Evolutionary conservation across 2,797 vertebrate genomes (phyloP).

Genomic region (Neopelma chrysocephalum): DNA sequence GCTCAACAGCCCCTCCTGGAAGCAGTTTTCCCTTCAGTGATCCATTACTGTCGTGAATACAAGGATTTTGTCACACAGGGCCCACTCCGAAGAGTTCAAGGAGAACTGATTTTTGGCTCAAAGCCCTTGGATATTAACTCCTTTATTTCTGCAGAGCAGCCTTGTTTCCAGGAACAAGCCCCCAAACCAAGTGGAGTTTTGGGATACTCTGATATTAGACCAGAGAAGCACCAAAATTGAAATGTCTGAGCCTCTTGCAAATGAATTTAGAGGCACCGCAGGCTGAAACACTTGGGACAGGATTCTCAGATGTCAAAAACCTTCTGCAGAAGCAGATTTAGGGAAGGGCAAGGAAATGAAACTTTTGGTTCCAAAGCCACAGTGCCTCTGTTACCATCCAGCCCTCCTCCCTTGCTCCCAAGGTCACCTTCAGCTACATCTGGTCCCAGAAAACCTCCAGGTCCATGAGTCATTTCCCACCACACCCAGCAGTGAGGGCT

Average conservation of each 20-base stretch:
- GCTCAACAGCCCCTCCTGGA: neutral
- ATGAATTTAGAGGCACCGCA: neutral
- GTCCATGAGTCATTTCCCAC: conserved; percentile 15
- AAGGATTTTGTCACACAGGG: neutral
- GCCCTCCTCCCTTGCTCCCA: neutral
- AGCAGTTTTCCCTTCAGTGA: neutral
- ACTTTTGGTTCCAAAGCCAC: neutral
- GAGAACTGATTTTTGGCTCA: neutral
- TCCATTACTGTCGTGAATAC: neutral
- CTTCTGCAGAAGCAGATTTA: neutral
- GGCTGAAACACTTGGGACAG: neutral
- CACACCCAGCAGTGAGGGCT: neutral
- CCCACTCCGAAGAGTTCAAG: neutral
- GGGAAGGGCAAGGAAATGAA: neutral
- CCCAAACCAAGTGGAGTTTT: neutral
- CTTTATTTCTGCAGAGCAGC: neutral
- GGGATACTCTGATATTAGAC: neutral
- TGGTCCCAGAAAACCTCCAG: neutral
- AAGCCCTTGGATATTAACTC: neutral
- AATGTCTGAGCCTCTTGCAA: neutral
- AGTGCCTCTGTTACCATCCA: neutral
- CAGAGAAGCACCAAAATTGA: neutral
- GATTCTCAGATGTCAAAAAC: neutral
- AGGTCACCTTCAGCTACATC: neutral
- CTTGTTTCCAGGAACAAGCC: neutral